Conservation (phyloP, 2,797 vertebrate genomes). For the Typhlichthys eigenmanni region DNA sequence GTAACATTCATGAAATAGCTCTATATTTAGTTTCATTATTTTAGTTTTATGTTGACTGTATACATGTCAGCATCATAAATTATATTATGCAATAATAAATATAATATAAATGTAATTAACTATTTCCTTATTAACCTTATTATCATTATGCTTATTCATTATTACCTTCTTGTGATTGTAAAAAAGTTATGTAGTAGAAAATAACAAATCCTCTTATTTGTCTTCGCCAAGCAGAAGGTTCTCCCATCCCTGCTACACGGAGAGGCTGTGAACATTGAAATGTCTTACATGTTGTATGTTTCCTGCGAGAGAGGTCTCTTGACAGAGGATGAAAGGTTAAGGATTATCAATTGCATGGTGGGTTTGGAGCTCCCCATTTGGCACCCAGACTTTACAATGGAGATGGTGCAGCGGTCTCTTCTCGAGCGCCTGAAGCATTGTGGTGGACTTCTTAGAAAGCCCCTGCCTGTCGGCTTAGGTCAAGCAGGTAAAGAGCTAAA, state of each 20-base stretch:
- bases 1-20: too few species aligned
- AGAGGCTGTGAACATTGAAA: constrained; percentile 59
- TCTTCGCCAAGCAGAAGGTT: constrained; percentile 68
- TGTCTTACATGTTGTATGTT: too few species aligned
- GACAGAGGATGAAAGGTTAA: constrained; percentile 65
- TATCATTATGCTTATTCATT: too few species aligned
- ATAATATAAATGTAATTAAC: too few species aligned
- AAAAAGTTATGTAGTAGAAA: too few species aligned
- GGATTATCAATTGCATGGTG: constrained; percentile 81
- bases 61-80: too few species aligned
- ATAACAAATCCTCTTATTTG: not conserved
- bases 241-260: not conserved
- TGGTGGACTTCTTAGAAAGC: constrained; percentile 78
- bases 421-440: constrained; percentile 79
- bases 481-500: constrained; percentile 68
- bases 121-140: too few species aligned
- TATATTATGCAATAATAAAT: too few species aligned
- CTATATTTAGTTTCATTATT: too few species aligned
- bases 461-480: constrained; percentile 79
- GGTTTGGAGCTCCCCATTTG: constrained; percentile 81
- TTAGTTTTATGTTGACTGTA: too few species aligned
- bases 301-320: constrained; percentile 58
- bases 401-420: constrained; percentile 77
- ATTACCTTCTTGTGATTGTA: too few species aligned
- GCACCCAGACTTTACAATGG: constrained; percentile 75